Conservation (phyloP, 2,888 invertebrate species). For the Lycaena phlaeas region DNA sequence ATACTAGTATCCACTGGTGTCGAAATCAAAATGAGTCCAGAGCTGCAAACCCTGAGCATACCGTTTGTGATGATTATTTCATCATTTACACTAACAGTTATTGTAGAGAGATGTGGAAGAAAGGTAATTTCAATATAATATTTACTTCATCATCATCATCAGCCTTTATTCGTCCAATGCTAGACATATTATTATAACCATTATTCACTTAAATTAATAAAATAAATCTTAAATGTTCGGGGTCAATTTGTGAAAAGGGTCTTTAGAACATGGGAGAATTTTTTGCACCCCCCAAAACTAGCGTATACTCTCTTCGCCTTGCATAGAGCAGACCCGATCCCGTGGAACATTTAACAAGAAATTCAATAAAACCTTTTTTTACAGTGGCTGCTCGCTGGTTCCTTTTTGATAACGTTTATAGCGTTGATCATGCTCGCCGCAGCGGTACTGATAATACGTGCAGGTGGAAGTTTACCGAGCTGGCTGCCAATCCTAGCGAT, state of each 20-base stretch:
- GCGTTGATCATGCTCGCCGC: constrained; percentile 27
- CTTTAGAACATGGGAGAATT: too few species aligned
- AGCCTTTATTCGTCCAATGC: too few species aligned
- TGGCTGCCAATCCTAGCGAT: constrained; percentile 33
- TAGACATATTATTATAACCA: too few species aligned
- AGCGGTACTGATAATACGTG: constrained; percentile 25
- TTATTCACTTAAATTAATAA: too few species aligned
- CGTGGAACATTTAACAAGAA: too few species aligned
- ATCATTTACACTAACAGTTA: constrained; percentile 24
- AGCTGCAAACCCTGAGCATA: constrained; percentile 31
- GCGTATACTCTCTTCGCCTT: too few species aligned
- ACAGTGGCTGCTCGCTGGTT: constrained; percentile 27
- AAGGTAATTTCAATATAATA: constrained; percentile 14
- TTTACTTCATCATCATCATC: background rate
- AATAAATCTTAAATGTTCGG: too few species aligned
- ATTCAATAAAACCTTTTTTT: too few species aligned
- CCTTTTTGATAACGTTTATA: constrained; percentile 21
- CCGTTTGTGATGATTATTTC: constrained; percentile 32
- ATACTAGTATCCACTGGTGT: constrained; percentile 29
- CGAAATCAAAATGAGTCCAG: constrained; percentile 23
- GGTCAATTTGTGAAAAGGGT: too few species aligned
- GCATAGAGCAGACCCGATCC: too few species aligned
- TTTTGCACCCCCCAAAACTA: too few species aligned
- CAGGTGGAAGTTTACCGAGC: constrained; percentile 24
- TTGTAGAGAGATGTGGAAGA: constrained; percentile 20